Evolutionary conservation across 2,888 invertebrate genomes (phyloP), one percentile per base, ranked within the genome.

Genomic region (Lasioglossum morio): DNA sequence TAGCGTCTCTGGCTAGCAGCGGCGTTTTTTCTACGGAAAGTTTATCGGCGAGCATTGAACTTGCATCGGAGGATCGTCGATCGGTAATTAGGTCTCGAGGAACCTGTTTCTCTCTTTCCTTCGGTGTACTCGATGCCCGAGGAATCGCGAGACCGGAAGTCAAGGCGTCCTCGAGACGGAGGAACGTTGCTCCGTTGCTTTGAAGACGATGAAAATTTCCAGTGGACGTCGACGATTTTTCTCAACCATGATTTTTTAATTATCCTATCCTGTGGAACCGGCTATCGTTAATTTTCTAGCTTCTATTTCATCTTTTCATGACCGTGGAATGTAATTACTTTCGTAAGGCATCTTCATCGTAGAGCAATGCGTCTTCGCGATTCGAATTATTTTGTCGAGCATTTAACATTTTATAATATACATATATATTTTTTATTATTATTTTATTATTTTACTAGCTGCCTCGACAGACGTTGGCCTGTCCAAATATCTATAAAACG

Each of bases 21-120:
- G 46, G 19, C 48, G 57, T 7, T 78, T 78, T 82, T 78, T 53
- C 78, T n/a, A 34, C 27, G 48, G 84, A 74, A 78, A 84, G 82
- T 84, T 84, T 82, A 77, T 53, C 40, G 16, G 27, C 82, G 84
- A 72, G 78, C 77, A 78, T 84, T 82, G 83, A 84, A 78, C 84
- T 84, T 75, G 78, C 74, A 74, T 70, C 72, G 82, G 40, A 30
- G 80, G 76, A 80, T 83, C 72, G 72, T 57, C 63, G 34, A 43
- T 74, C 70, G 48, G 37, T 84, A 84, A 84, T 82, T 84, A 74
- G 78, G 63, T 75, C 82, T 72, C 72, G 78, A 70, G 78, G 53
- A 81, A 82, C 82, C 82, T 84, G 84, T 84, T 84, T 78, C 66
- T 75, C 84, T 48, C 60, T 60, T 7, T 78, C 74, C 77, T 84